Percentiles rank a stretch among this genome's conserved stretches.
phyloP scores from a whole-genome alignment of 2,888 invertebrate genomes.

The Euplexia lucipara region DNA sequence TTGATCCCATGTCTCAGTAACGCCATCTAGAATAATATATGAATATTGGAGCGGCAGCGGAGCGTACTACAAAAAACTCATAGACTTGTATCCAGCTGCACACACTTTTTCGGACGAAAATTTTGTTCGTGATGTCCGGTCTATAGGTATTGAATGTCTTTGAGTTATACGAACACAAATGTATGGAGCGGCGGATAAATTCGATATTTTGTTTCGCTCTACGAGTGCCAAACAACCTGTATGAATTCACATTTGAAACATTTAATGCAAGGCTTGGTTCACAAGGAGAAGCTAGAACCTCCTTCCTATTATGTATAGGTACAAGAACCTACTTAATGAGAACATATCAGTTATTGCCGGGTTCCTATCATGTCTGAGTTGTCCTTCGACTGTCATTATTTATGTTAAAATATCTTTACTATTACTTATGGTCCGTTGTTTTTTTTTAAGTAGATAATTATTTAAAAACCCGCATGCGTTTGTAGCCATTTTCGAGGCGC shows the following conservation, averaged over 20 bases:
- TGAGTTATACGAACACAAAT: too few species aligned
- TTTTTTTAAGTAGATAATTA: constrained; percentile 23
- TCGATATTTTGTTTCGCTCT: too few species aligned
- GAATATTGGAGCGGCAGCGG: too few species aligned
- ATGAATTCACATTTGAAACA: constrained; percentile 1
- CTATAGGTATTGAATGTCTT: too few species aligned
- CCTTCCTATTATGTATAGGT: neutral
- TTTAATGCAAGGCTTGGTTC: constrained; percentile 18
- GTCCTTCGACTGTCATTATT: constrained; percentile 25
- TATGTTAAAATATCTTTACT: constrained; percentile 25
- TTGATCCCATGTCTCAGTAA: too few species aligned
- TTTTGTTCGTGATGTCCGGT: too few species aligned
- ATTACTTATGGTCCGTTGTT: constrained; percentile 32
- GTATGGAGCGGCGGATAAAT: too few species aligned
- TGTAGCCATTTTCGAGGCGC: neutral
- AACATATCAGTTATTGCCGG: constrained; percentile 26
- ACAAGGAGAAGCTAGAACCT: constrained; percentile 21
- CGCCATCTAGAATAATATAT: too few species aligned
- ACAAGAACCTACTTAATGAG: constrained; percentile 17
- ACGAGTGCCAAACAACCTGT: constrained; percentile 20
- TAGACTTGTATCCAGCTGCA: too few species aligned
- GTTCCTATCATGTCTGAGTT: constrained; percentile 31
- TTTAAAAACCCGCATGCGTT: constrained; percentile 12
- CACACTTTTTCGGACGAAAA: too few species aligned
- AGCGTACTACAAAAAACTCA: too few species aligned